These are phyloP conservation scores for Pristionchus maxplancki DNA, from an alignment of 2,888 invertebrate species.

Conservation along the genomic window DNA sequence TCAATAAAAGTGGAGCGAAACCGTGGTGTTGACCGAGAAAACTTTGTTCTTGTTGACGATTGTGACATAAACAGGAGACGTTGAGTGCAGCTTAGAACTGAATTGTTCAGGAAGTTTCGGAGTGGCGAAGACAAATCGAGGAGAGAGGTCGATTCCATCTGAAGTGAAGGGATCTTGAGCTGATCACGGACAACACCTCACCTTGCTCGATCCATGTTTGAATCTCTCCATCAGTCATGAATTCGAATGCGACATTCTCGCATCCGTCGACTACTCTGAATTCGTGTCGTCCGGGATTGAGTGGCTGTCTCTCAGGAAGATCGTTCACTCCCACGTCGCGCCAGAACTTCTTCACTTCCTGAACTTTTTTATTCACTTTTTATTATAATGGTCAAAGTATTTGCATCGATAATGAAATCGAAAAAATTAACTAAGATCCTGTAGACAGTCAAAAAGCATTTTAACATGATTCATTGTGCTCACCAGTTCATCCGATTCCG, in stretches of 20 bases:
- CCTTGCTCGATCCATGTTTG: constrained; percentile 56
- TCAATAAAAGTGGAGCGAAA: constrained; percentile 43
- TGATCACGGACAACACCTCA: too few relatives aligned
- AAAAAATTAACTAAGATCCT: too few relatives aligned
- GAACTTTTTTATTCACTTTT: background rate
- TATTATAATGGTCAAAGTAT: too few relatives aligned
- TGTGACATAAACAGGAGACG: background rate
- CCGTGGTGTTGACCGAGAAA: constrained; percentile 47
- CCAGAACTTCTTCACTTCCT: constrained; percentile 50
- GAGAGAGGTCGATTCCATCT: constrained; percentile 55
- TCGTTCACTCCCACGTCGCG: constrained; percentile 33
- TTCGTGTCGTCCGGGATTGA: constrained; percentile 33
- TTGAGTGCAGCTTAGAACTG: background rate
- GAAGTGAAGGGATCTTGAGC: too few relatives aligned
- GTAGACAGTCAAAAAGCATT: too few relatives aligned
- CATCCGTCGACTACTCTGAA: background rate
- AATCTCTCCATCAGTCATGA: constrained; percentile 53
- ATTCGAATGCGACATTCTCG: constrained; percentile 49
- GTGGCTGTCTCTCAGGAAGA: background rate
- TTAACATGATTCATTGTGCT: too few relatives aligned
- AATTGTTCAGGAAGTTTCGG: constrained; percentile 54
- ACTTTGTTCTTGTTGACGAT: constrained; percentile 51
- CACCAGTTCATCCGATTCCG: constrained; percentile 35
- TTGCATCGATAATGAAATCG: too few relatives aligned
- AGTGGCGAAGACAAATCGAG: constrained; percentile 53